Percentiles rank a stretch among this genome's conserved stretches.
phyloP scores from a whole-genome alignment of 2,797 vertebrate genomes.

The Rostrhamus sociabilis region DNA sequence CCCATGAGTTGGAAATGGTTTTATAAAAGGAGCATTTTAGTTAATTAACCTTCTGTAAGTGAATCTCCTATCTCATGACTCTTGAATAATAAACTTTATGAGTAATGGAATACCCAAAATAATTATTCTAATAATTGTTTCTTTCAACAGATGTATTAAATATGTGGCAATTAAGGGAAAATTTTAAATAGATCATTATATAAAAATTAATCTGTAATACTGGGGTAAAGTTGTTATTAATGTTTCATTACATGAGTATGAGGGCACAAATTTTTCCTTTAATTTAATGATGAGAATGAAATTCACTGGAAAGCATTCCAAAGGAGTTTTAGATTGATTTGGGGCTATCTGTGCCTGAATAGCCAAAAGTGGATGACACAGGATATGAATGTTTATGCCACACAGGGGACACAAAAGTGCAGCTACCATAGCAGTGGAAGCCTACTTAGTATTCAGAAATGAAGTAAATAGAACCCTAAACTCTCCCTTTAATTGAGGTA shows the following conservation, averaged over 20 bases:
- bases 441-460: background rate
- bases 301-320: background rate
- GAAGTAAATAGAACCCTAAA: background rate
- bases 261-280: background rate
- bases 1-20: background rate
- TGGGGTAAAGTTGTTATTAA: background rate
- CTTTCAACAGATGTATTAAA: background rate
- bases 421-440: background rate
- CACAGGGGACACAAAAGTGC: background rate
- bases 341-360: background rate
- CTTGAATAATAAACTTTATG: background rate
- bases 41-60: conserved; percentile 20
- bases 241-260: background rate
- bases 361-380: background rate
- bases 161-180: background rate
- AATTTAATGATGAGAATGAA: background rate
- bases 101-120: background rate
- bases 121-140: background rate
- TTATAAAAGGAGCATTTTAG: conserved; percentile 14
- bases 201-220: background rate
- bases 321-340: background rate
- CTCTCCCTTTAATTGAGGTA: background rate
- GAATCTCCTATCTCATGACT: background rate
- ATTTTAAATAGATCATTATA: background rate
- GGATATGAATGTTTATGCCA: background rate